Conservation (phyloP, 2,797 vertebrate genomes). For the Phoeniculus purpureus region DNA sequence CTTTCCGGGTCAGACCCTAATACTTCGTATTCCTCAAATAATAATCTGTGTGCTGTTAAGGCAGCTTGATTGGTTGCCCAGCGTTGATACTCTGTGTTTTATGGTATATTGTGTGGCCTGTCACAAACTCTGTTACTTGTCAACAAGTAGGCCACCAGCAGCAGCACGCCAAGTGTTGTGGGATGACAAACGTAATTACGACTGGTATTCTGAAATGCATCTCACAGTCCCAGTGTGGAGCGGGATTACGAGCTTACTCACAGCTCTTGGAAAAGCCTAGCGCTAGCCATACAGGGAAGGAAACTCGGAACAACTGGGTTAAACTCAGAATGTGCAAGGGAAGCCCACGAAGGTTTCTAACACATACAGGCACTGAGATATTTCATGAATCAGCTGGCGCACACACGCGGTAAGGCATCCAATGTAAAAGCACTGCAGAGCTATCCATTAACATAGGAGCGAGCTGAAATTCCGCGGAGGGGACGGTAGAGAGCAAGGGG, state of each 20-base stretch:
- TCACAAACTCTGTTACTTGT: slow-evolving; percentile 70
- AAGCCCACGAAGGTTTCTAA: neutral
- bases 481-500: neutral
- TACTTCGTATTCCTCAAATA: slow-evolving; percentile 20
- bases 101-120: slow-evolving; percentile 65
- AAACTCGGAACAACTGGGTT: neutral
- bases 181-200: slow-evolving; percentile 57
- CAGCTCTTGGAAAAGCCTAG: neutral
- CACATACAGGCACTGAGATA: neutral
- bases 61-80: slow-evolving; percentile 41
- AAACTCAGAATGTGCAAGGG: neutral
- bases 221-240: neutral
- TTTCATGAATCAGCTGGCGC: neutral
- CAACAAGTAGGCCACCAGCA: slow-evolving; percentile 66
- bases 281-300: neutral
- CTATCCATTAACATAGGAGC: neutral
- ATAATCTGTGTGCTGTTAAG: slow-evolving; percentile 43
- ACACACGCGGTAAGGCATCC: neutral
- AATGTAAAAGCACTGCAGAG: neutral
- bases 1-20: neutral
- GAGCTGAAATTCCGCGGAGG: neutral
- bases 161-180: slow-evolving; percentile 54
- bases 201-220: slow-evolving; percentile 58
- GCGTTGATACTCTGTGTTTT: slow-evolving; percentile 63
- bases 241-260: neutral